Evolutionary conservation across 2,797 vertebrate species (phyloP).

Genomic region (Nyctibius grandis): DNA sequence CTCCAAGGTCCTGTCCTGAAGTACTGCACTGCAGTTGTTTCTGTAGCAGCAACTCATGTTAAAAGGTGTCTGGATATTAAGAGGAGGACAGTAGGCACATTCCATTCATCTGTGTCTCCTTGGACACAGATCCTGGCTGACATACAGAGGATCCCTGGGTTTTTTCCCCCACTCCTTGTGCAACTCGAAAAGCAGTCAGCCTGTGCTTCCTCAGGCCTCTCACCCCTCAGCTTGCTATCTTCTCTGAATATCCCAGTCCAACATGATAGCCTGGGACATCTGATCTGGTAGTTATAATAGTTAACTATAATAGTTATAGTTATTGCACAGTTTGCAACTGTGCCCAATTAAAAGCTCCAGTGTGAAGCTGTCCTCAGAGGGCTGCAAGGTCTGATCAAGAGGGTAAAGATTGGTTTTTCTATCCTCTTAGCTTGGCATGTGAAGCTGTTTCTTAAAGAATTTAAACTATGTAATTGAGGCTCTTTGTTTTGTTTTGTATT

Average conservation of each 20-base stretch:
- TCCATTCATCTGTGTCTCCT: not conserved
- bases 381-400: conserved; percentile 64
- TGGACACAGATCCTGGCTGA: not conserved
- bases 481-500: conserved; percentile 63
- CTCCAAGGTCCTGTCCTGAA: not conserved
- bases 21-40: not conserved
- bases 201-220: not conserved
- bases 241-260: not conserved
- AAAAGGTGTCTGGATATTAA: not conserved
- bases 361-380: conserved; percentile 52
- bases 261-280: not conserved
- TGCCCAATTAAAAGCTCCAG: not conserved
- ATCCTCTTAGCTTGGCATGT: conserved; percentile 75
- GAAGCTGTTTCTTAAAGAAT: conserved; percentile 74
- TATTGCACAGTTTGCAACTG: not conserved
- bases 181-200: not conserved
- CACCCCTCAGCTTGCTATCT: not conserved
- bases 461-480: conserved; percentile 75
- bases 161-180: not conserved
- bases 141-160: not conserved
- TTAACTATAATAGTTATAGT: no score
- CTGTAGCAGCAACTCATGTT: not conserved
- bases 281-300: not conserved
- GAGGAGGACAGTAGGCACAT: not conserved
- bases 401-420: conserved; percentile 67